Percentiles rank a stretch among this genome's conserved stretches.
Evolutionary conservation across 1,140 invertebrate genomes (phyloP).

Genomic region (Patella vulgata): DNA sequence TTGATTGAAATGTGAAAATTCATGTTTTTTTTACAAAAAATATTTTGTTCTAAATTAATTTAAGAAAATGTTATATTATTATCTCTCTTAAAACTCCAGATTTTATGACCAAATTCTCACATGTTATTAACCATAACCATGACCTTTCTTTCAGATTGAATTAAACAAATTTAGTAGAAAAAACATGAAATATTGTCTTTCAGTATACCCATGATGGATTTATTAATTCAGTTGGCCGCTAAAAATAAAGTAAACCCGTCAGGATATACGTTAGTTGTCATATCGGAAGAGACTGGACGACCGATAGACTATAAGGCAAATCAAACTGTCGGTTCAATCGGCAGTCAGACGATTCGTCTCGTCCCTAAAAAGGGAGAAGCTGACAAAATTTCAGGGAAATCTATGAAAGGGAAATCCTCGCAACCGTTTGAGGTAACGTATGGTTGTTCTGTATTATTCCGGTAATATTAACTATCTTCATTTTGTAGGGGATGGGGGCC

Average conservation of each 20-base stretch:
- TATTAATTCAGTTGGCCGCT: conserved; percentile 80
- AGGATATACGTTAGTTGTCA: conserved; percentile 75
- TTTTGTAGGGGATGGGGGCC: neutral
- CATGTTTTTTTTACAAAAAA: no score
- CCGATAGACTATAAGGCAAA: conserved; percentile 80
- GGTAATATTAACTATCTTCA: neutral
- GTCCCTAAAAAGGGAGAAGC: conserved; percentile 70
- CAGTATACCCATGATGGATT: conserved; percentile 86
- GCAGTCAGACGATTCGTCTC: conserved; percentile 71
- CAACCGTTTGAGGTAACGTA: conserved; percentile 75
- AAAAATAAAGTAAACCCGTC: conserved; percentile 78
- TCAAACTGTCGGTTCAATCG: conserved; percentile 78
- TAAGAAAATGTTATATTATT: no score
- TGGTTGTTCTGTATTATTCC: neutral
- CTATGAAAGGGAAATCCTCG: conserved; percentile 49
- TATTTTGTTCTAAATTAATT: no score
- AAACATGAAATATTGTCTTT: no score
- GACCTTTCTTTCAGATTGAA: no score
- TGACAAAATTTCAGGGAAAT: conserved; percentile 45
- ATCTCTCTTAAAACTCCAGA: no score
- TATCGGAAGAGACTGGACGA: conserved; percentile 70
- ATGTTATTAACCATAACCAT: no score
- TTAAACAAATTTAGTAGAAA: no score
- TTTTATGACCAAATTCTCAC: no score
- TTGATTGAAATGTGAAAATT: no score